Evolutionary conservation across 1,140 invertebrate species (phyloP).

Genomic region (Arctopsyche grandis): DNA sequence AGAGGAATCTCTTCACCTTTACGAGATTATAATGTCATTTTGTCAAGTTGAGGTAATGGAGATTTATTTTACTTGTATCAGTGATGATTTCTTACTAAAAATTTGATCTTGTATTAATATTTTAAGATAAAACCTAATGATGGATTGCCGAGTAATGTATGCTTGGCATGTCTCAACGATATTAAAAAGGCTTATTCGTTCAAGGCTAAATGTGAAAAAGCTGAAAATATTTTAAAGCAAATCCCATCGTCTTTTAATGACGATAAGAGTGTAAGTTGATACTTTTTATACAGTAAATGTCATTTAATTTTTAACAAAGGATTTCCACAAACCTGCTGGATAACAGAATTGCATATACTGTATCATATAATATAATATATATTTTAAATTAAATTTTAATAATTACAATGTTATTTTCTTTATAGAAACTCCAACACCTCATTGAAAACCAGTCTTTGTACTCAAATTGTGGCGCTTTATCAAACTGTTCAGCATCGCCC

Average conservation of each 20-base stretch:
- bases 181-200: conserved; percentile 11
- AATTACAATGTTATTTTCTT: background rate
- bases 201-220: conserved; percentile 34
- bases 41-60: conserved; percentile 12
- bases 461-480: background rate
- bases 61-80: background rate
- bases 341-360: no score
- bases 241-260: background rate
- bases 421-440: background rate
- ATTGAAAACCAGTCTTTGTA: background rate
- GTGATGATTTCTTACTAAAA: background rate
- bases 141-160: conserved; percentile 1
- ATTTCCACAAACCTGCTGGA: no score
- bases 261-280: conserved; percentile 4
- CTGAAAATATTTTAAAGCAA: conserved; percentile 23
- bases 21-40: conserved; percentile 22
- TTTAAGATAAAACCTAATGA: conserved; percentile 30
- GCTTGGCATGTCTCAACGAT: background rate
- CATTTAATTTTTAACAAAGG: background rate
- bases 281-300: background rate
- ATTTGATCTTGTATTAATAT: background rate
- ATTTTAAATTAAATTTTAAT: no score
- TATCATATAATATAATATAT: no score
- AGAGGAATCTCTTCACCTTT: conserved; percentile 16
- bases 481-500: background rate